Base-by-base conservation (phyloP, 2,888 invertebrate genomes). In the Temnothorax ravouxi region DNA sequence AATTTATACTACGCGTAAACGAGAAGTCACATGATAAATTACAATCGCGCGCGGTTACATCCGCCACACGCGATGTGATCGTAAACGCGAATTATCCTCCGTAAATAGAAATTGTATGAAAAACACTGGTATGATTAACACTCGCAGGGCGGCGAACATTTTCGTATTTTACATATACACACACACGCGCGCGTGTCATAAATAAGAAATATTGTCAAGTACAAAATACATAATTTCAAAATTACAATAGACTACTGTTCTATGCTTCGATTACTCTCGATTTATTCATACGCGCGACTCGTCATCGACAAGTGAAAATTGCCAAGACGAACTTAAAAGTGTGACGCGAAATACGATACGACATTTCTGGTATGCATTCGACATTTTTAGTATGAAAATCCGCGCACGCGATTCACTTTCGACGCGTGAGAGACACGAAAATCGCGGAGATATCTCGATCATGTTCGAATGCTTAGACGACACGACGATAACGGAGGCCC, bases 41-140 rank as follows among this genome's bases (percentile, higher is more conserved):
- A 52, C 15, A 29, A 38, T 71, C 21, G 13, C 52, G 34, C 52
- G 8, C 52, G 9, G 52, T 71, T 52, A 15, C 15, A 52, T 52
- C 13, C n/a, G 34, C 9, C 9, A 34, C n/a, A 18, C 34, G 50
- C 5, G 54, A 69, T 69, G 18, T 69, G 18, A 18, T 50, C 47
- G 15, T 64, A 66, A 34, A n/a, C 8, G n/a, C 6, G 5, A 44
- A 34, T 52, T 69, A 3, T 8, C 18, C 13, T 34, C 3, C 29
- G n/a, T 29, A 69, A 69, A 5, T n/a, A 69, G n/a, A 50, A 50
- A 69, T 69, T 50, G 3, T 50, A 25, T 2, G n/a, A 69, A 18
- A 3, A 69, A 34, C n/a, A 13, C 6, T 41, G 21, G 6, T 29
- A 29, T 29, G 29, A 47, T 18, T 2, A 50, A 69, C 6, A 50